Evolutionary conservation across 2,797 vertebrate species (phyloP).

Genomic region (Macroramphosus scolopax): DNA sequence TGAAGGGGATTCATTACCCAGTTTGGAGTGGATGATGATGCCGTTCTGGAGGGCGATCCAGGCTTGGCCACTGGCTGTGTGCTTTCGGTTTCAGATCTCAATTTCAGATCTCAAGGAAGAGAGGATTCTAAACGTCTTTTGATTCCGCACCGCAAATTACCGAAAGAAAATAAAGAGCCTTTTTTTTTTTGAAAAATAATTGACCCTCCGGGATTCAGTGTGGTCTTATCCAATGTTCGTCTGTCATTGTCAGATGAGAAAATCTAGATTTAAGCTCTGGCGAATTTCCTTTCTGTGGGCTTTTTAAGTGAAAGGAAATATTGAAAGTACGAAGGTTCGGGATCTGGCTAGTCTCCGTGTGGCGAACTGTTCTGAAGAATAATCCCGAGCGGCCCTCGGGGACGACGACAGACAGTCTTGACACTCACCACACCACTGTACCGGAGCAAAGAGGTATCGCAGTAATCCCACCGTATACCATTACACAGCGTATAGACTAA

Average conservation of each 20-base stretch:
- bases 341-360: constrained; percentile 47
- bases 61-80: too few relatives aligned
- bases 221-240: background rate
- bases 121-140: too few relatives aligned
- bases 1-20: too few relatives aligned
- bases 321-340: constrained; percentile 36
- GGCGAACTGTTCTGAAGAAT: constrained; percentile 56
- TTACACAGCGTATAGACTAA: constrained; percentile 76
- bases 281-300: constrained; percentile 1
- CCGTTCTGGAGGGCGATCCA: too few relatives aligned
- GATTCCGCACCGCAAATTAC: too few relatives aligned
- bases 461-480: constrained; percentile 71
- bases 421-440: constrained; percentile 62
- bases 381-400: constrained; percentile 37
- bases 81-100: too few relatives aligned
- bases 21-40: too few relatives aligned
- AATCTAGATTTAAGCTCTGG: constrained; percentile 8
- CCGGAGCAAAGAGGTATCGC: constrained; percentile 48
- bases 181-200: background rate
- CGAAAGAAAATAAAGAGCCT: too few relatives aligned
- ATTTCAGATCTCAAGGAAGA: too few relatives aligned
- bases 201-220: background rate
- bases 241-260: constrained; percentile 8
- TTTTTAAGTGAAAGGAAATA: constrained; percentile 11
- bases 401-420: constrained; percentile 58